Conservation (phyloP, 1,140 invertebrate species). For the Orius insidiosus region DNA sequence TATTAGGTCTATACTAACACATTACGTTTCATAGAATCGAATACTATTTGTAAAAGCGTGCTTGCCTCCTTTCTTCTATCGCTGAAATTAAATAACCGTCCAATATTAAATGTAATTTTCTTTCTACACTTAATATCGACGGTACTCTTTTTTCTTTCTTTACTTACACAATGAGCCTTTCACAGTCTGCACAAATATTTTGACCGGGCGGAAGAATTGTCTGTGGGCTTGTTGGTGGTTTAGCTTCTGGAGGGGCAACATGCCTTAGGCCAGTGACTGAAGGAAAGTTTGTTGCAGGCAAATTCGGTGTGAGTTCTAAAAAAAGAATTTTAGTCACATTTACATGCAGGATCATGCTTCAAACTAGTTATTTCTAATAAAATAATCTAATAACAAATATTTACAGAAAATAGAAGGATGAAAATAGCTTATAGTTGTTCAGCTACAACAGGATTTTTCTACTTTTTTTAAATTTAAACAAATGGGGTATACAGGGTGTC, state of each 20-base stretch:
- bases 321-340: slow-evolving; percentile 1
- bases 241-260: slow-evolving; percentile 50
- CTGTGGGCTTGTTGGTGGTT: slow-evolving; percentile 31
- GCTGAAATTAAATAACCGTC: slow-evolving; percentile 3
- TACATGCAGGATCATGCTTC: background rate
- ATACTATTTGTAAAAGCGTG: slow-evolving; percentile 1
- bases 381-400: too few relatives aligned
- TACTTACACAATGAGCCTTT: slow-evolving; percentile 86
- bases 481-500: too few relatives aligned
- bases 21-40: background rate
- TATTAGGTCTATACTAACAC: slow-evolving; percentile 2
- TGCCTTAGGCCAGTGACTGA: slow-evolving; percentile 38
- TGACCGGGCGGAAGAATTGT: slow-evolving; percentile 61
- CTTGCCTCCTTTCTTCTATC: background rate
- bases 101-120: background rate
- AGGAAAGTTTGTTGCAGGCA: slow-evolving; percentile 17
- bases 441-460: too few relatives aligned
- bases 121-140: background rate
- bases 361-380: too few relatives aligned
- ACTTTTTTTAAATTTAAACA: too few relatives aligned
- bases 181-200: slow-evolving; percentile 84
- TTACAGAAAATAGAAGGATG: too few relatives aligned
- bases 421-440: too few relatives aligned
- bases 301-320: slow-evolving; percentile 2
- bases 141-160: background rate